Conservation (phyloP, 2,888 invertebrate genomes). For the Phasia obesa region DNA sequence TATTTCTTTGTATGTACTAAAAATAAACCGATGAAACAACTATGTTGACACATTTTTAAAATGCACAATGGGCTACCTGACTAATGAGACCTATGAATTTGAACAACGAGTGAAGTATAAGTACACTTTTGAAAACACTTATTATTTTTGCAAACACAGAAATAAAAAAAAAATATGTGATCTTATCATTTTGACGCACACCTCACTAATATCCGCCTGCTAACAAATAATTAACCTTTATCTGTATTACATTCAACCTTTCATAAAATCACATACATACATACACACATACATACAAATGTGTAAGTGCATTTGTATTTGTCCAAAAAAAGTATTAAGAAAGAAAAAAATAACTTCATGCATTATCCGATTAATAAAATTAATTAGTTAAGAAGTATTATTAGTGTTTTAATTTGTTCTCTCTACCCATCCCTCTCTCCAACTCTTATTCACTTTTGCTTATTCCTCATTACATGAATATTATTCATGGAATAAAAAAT, state of each 20-base stretch:
- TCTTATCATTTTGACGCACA: neutral
- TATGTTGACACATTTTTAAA: too few relatives aligned
- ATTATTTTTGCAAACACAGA: neutral
- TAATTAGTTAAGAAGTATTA: constrained; percentile 67
- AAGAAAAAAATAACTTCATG: constrained; percentile 32
- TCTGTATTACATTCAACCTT: constrained; percentile 36
- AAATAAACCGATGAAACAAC: too few relatives aligned
- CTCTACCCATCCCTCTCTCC: neutral
- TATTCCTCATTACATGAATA: neutral
- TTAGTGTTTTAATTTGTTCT: constrained; percentile 51
- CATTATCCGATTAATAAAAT: constrained; percentile 67
- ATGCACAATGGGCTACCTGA: too few relatives aligned
- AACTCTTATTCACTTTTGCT: neutral
- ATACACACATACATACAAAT: neutral
- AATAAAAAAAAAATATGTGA: neutral
- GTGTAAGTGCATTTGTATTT: neutral
- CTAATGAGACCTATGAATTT: too few relatives aligned
- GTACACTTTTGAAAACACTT: too few relatives aligned
- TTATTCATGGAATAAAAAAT: constrained; percentile 22
- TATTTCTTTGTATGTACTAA: too few relatives aligned
- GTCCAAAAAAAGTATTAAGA: constrained; percentile 15
- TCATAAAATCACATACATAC: constrained; percentile 5
- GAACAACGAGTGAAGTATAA: too few relatives aligned
- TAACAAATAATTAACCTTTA: constrained; percentile 6
- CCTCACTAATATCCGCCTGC: neutral